A percentile compares a stretch with the other conserved stretches of the same genome.
Evolutionary conservation across 2,797 vertebrate species (phyloP).

Genomic region (Ptychobarbus kaznakovi): DNA sequence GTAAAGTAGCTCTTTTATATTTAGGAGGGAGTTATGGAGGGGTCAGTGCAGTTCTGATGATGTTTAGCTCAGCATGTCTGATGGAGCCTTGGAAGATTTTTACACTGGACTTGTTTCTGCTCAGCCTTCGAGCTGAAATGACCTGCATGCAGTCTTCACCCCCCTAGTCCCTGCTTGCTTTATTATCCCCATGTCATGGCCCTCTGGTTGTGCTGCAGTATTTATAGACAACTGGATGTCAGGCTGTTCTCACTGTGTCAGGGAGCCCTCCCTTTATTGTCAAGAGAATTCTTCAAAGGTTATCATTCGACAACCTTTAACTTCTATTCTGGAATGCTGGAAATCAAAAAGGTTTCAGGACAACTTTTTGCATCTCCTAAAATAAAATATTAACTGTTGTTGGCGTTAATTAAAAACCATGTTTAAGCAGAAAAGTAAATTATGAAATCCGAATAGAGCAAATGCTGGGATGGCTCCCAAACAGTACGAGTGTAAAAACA

Average conservation of each 20-base stretch:
- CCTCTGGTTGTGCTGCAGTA: slow-evolving; percentile 80
- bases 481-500: slow-evolving; percentile 38
- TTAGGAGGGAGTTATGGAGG: slow-evolving; percentile 61
- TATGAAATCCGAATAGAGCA: neutral
- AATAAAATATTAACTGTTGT: neutral
- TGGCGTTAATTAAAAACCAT: neutral
- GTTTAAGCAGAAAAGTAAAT: neutral
- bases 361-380: neutral
- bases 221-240: slow-evolving; percentile 74
- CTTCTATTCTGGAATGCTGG: neutral
- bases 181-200: slow-evolving; percentile 76
- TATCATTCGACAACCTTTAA: neutral
- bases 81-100: slow-evolving; percentile 61
- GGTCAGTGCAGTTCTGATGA: slow-evolving; percentile 69
- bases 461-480: slow-evolving; percentile 56
- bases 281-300: neutral
- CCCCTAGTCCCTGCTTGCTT: slow-evolving; percentile 64
- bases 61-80: slow-evolving; percentile 61
- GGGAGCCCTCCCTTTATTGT: slow-evolving; percentile 72
- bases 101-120: slow-evolving; percentile 77
- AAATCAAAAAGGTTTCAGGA: neutral
- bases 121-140: slow-evolving; percentile 90
- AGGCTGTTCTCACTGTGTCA: slow-evolving; percentile 71
- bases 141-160: slow-evolving; percentile 83
- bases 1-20: slow-evolving; percentile 68